A percentile compares a stretch with the other conserved stretches of the same genome.
phyloP scores from a whole-genome alignment of 2,113 vertebrate species.

The Nerophis lumbriciformis region DNA sequence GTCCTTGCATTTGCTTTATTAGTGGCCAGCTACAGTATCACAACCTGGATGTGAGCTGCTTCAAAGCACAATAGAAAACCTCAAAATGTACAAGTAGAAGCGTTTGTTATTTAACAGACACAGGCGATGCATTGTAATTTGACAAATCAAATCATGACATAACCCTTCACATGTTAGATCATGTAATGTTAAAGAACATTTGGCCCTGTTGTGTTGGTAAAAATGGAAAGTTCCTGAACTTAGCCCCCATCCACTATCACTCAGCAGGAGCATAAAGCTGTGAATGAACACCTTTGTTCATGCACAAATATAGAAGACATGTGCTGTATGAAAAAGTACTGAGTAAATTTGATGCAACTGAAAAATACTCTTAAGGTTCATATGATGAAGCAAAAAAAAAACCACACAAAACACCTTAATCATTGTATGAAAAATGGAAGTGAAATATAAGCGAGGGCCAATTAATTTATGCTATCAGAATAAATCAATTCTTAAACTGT shows the following conservation, averaged over 20 bases:
- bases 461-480: neutral
- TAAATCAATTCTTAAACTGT: neutral
- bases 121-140: conserved; percentile 3
- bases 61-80: conserved; percentile 41
- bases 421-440: too few relatives aligned
- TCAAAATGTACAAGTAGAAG: conserved; percentile 5
- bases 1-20: conserved; percentile 31
- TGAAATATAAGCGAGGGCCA: too few relatives aligned
- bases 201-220: neutral
- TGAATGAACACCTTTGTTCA: neutral
- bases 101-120: conserved; percentile 8
- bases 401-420: neutral
- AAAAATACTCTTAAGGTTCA: neutral
- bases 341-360: neutral
- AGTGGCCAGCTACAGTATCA: conserved; percentile 42
- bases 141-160: neutral
- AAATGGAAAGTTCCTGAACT: neutral
- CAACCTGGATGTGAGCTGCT: conserved; percentile 24
- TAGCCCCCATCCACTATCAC: neutral
- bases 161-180: neutral
- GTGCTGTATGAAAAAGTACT: neutral
- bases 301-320: neutral
- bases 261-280: neutral
- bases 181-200: neutral
- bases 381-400: neutral